Evolutionary conservation across 2,113 vertebrate genomes (phyloP).

Genomic region (Thunnus thynnus): DNA sequence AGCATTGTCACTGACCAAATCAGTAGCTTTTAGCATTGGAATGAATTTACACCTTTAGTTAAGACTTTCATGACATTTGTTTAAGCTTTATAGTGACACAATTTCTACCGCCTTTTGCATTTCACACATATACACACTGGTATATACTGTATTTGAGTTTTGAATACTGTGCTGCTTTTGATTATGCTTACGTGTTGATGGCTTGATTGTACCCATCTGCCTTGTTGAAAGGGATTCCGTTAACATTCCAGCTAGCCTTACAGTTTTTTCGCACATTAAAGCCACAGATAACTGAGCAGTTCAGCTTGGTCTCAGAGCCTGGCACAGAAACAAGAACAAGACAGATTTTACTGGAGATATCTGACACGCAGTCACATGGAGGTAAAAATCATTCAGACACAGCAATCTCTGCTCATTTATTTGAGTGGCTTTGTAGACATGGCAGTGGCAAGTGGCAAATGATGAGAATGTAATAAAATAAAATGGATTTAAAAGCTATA

Average conservation of each 20-base stretch:
- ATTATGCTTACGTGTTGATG: slow-evolving; percentile 3
- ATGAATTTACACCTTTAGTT: too few relatives aligned
- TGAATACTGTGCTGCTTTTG: background rate
- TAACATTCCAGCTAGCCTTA: slow-evolving; percentile 25
- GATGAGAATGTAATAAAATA: too few relatives aligned
- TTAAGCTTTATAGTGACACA: too few relatives aligned
- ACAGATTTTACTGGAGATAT: background rate
- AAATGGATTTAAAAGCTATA: too few relatives aligned
- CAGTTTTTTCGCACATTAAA: background rate
- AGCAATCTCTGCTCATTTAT: background rate
- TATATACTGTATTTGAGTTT: too few relatives aligned
- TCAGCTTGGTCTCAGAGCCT: slow-evolving; percentile 61
- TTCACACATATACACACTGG: too few relatives aligned
- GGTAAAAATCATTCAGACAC: background rate
- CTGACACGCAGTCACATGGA: background rate
- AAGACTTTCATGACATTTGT: too few relatives aligned
- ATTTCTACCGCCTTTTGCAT: too few relatives aligned
- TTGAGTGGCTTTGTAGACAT: background rate
- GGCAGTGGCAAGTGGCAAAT: too few relatives aligned
- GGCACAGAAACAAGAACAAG: background rate
- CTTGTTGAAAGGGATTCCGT: fast-evolving
- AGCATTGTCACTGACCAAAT: too few relatives aligned
- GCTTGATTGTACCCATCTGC: slow-evolving; percentile 8
- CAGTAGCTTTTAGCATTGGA: too few relatives aligned
- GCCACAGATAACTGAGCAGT: slow-evolving; percentile 74